A percentile compares a stretch with the other conserved stretches of the same genome.
phyloP scores from a whole-genome alignment of 2,797 vertebrate genomes.

The Danio aesculapii region DNA sequence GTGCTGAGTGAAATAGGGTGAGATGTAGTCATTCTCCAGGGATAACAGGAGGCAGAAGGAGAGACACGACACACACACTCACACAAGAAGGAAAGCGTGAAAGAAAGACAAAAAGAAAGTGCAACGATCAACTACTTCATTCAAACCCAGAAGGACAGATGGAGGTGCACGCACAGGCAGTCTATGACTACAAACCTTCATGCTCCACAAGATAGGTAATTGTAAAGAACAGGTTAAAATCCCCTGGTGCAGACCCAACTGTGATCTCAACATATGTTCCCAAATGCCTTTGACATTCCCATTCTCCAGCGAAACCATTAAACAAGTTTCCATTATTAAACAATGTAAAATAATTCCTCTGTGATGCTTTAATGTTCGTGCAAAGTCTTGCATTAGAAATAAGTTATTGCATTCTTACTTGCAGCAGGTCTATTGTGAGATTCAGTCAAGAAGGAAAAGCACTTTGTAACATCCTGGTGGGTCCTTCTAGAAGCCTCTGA shows the following conservation, averaged over 20 bases:
- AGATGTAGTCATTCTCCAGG: constrained; percentile 48
- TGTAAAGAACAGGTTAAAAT: constrained; percentile 18
- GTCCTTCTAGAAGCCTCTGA: constrained; percentile 35
- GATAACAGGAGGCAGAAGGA: constrained; percentile 41
- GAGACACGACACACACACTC: constrained; percentile 1
- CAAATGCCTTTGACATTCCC: not conserved
- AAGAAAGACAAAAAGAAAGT: constrained; percentile 5
- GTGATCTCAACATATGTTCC: constrained; percentile 7
- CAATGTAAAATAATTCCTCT: not conserved
- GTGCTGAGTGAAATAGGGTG: constrained; percentile 15
- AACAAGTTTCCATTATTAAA: not conserved
- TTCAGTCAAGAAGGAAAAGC: constrained; percentile 14
- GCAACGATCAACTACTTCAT: not conserved
- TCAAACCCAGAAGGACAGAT: not conserved
- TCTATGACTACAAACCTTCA: constrained; percentile 22
- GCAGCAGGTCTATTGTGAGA: not conserved
- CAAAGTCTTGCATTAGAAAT: not conserved
- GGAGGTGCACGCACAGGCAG: constrained; percentile 6
- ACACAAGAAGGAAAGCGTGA: constrained; percentile 20
- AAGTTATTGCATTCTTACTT: not conserved
- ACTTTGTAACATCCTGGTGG: constrained; percentile 3
- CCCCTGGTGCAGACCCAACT: not conserved
- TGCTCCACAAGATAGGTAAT: constrained; percentile 29
- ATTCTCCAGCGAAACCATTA: not conserved
- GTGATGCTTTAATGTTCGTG: not conserved